These are phyloP conservation scores for Zaprionus ghesquierei DNA, from an alignment of 1,140 invertebrate genomes.

Conservation along the genomic window DNA sequence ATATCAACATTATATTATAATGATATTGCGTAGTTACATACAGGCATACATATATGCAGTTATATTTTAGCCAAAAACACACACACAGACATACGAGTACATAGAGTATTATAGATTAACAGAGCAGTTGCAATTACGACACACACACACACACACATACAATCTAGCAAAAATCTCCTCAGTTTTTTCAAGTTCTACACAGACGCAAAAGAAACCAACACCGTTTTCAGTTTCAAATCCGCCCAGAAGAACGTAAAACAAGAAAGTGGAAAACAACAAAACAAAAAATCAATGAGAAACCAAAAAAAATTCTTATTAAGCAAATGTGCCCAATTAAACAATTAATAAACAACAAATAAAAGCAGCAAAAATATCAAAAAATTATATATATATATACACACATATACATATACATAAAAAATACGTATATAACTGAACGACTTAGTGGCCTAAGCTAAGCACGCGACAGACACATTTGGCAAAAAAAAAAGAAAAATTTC, in stretches of 20 bases:
- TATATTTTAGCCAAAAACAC: slow-evolving; percentile 57
- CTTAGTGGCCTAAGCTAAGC: slow-evolving; percentile 43
- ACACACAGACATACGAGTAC: slow-evolving; percentile 27
- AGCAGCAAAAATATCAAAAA: slow-evolving; percentile 62
- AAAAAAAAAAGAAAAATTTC: slow-evolving; percentile 1
- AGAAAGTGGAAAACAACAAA: neutral
- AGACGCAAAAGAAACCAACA: slow-evolving; percentile 24
- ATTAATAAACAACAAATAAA: slow-evolving; percentile 22
- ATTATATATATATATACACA: slow-evolving; percentile 35
- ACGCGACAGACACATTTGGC: slow-evolving; percentile 24
- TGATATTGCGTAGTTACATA: slow-evolving; percentile 29
- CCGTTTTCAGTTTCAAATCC: slow-evolving; percentile 60
- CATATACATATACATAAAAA: slow-evolving; percentile 24
- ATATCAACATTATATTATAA: slow-evolving; percentile 67
- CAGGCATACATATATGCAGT: slow-evolving; percentile 20
- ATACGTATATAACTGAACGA: slow-evolving; percentile 26
- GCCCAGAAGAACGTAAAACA: slow-evolving; percentile 31
- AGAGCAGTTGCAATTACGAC: slow-evolving; percentile 5
- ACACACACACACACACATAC: slow-evolving; percentile 1
- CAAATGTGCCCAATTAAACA: slow-evolving; percentile 30
- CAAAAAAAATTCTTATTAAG: no score
- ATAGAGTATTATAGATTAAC: slow-evolving; percentile 29
- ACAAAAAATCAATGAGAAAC: no score
- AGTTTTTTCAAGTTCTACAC: slow-evolving; percentile 27
- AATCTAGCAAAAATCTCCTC: slow-evolving; percentile 8